Evolutionary conservation across 2,888 invertebrate genomes (phyloP), one percentile per base, ranked within the genome.

Genomic region (Timandra comae): DNA sequence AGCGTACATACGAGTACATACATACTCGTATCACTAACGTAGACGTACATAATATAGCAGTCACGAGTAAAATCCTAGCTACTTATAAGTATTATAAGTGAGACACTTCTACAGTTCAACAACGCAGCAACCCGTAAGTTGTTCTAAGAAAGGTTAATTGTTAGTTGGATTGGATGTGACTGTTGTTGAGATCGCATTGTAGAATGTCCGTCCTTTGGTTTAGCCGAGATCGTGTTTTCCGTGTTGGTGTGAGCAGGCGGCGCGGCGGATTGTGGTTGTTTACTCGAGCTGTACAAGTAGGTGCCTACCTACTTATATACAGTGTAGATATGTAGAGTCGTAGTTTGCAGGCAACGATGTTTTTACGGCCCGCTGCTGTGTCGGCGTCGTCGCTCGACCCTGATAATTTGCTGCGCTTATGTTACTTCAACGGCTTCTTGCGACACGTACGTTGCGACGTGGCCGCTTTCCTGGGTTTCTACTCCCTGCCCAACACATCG

Each of bases 371-470:
- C 52, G 64, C 61, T 52, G 64, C 61, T 60, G 63, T 63, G 65
- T 62, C 71, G 69, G 54, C 73, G 72, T 56, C 75, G 74, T 66
- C 74, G 74, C 63, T 64, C 78, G 81, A 70, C 82, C 81, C 79
- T 82, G 82, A 80, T 82, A 78, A 79, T 80, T 79, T 80, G 74
- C 84, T 81, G 79, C 78, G 78, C 81, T 80, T 78, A 79, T 70
- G 78, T 77, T 81, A 80, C 79, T 82, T 84, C 79, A 79, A 84
- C 74, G 84, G 84, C 84, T 84, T 84, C 84, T 82, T 81, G 67
- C 78, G 72, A 75, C 79, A 77, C 68, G 57, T 61, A 60, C 64
- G 54, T 22, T 22, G n/a, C n/a, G 16, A 16, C 16, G 11, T 24
- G 65, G 50, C 69, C 64, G 63, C 72, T 74, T 80, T 73, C 67